phyloP scores from a whole-genome alignment of 92 coral and sea anemone species.

The Micromussa lordhowensis region DNA sequence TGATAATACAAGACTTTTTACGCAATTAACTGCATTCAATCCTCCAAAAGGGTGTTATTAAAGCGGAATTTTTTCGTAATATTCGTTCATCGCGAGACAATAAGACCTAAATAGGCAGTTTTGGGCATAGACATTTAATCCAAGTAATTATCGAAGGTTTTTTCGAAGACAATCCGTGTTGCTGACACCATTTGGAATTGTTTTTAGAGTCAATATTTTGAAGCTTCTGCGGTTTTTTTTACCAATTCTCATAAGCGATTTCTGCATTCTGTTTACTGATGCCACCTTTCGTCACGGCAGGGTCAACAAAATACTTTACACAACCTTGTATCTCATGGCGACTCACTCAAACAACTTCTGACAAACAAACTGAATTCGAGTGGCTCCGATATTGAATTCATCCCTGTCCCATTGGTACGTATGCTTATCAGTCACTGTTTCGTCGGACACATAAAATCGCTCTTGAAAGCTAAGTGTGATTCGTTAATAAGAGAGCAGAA shows the following conservation, averaged over 20 bases:
- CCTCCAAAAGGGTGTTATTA: slow-evolving; percentile 7
- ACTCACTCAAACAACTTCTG: slow-evolving; percentile 1
- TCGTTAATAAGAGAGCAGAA: not conserved
- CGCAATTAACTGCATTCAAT: not conserved
- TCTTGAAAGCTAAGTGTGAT: not conserved
- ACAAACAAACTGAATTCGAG: not conserved
- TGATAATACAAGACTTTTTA: not conserved
- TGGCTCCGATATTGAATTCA: slow-evolving; percentile 3
- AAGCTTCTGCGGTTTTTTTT: not conserved
- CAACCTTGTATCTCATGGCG: slow-evolving; percentile 6
- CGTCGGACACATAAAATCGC: not conserved
- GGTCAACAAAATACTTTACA: slow-evolving; percentile 34
- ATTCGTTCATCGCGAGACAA: slow-evolving; percentile 2
- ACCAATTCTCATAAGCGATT: slow-evolving; percentile 33
- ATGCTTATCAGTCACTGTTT: not conserved
- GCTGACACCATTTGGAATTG: not conserved
- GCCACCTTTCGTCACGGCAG: slow-evolving; percentile 28
- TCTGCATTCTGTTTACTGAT: slow-evolving; percentile 28
- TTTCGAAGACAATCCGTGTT: not conserved
- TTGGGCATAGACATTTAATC: not conserved
- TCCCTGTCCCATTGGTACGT: not conserved
- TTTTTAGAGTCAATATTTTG: slow-evolving; percentile 43
- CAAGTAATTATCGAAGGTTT: not conserved
- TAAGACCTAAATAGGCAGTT: slow-evolving; percentile 4
- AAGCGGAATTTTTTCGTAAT: not conserved